A percentile compares a stretch with the other conserved stretches of the same genome.
phyloP scores from a whole-genome alignment of 2,797 vertebrate species.

The Capromys pilorides region DNA sequence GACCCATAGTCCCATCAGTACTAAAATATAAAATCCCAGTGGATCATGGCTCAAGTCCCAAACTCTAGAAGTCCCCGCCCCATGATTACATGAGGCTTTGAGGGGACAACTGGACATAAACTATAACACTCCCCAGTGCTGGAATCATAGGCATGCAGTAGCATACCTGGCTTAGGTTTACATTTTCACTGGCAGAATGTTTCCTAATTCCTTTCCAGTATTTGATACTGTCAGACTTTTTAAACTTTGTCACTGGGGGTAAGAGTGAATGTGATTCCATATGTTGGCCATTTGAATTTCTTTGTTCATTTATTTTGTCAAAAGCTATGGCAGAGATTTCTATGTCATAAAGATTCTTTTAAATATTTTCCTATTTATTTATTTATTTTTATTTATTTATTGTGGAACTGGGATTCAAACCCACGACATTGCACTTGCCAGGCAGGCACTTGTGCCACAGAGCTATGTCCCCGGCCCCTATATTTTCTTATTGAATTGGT shows the following conservation, averaged over 20 bases:
- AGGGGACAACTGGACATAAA: no score
- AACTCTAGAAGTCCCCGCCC: no score
- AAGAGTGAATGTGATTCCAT: not conserved
- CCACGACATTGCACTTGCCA: no score
- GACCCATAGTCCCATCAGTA: no score
- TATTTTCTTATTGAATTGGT: not conserved
- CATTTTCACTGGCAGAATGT: not conserved
- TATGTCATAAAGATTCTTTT: not conserved
- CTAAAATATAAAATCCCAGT: no score
- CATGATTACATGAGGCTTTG: no score
- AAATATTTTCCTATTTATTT: not conserved
- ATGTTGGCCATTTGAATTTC: not conserved
- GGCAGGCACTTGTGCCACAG: no score
- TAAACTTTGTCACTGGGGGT: not conserved
- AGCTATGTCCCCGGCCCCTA: no score
- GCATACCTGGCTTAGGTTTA: not conserved
- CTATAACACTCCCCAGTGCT: not conserved
- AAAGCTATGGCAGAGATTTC: not conserved
- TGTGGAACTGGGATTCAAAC: no score
- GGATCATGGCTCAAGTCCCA: no score
- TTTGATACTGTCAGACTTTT: conserved; percentile 15
- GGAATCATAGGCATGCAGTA: not conserved
- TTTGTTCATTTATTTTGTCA: not conserved
- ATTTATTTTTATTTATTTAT: no score
- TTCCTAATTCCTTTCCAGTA: not conserved